Evolutionary conservation across 64 coral and sea anemone genomes (phyloP).

Genomic region (Stichodactyla helianthus): DNA sequence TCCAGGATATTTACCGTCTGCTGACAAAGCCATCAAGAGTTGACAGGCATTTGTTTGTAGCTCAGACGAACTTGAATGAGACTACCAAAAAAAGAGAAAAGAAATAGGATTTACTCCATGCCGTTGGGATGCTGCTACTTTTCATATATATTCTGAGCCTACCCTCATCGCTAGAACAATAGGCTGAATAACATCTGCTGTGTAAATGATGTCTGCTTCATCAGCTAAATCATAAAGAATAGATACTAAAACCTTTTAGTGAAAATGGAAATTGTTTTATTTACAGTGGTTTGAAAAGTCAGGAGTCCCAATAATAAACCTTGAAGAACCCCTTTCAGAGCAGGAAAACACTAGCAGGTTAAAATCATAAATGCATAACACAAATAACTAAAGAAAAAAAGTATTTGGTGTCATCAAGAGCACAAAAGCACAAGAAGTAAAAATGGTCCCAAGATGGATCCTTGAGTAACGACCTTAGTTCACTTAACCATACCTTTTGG

Average conservation of each 20-base stretch:
- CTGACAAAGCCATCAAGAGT: constrained; percentile 93
- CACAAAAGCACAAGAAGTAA: too few species aligned
- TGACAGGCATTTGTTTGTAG: constrained; percentile 85
- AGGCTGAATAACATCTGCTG: constrained; percentile 79
- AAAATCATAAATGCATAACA: neutral
- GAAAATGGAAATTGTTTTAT: neutral
- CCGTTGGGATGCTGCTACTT: neutral
- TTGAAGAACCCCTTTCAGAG: neutral
- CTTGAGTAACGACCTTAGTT: neutral
- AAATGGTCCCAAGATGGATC: neutral
- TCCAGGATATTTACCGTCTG: constrained; percentile 70
- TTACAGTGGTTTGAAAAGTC: neutral
- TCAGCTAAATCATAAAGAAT: constrained; percentile 51
- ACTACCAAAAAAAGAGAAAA: constrained; percentile 34
- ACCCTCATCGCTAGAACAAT: constrained; percentile 89
- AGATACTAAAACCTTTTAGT: neutral
- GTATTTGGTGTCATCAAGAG: too few species aligned
- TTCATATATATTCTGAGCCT: neutral
- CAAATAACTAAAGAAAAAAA: too few species aligned
- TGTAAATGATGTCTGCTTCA: constrained; percentile 85
- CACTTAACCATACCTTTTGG: constrained; percentile 55
- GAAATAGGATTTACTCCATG: neutral
- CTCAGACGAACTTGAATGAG: constrained; percentile 74
- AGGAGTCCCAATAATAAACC: neutral
- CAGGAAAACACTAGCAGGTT: neutral